Evolutionary conservation across 1,140 invertebrate genomes (phyloP).

Genomic region (Leptestheria dahalacensis): DNA sequence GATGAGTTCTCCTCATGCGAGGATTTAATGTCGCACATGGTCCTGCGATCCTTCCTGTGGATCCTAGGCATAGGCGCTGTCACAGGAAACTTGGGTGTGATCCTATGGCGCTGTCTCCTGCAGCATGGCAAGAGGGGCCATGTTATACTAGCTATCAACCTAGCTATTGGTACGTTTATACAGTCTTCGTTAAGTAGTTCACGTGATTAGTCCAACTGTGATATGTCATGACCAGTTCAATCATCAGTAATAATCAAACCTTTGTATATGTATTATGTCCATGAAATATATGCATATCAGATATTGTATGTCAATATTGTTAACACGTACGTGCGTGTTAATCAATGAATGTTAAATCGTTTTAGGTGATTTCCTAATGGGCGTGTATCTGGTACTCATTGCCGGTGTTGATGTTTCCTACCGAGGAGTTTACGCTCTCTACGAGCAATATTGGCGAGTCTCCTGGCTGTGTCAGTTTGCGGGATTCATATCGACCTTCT

Average conservation of each 20-base stretch:
- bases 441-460: conserved; percentile 35
- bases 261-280: too few relatives aligned
- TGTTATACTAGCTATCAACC: conserved; percentile 44
- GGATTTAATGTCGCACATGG: conserved; percentile 39
- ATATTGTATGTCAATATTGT: too few relatives aligned
- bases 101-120: conserved; percentile 35
- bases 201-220: too few relatives aligned
- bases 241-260: too few relatives aligned
- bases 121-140: conserved; percentile 33
- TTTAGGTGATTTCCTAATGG: conserved; percentile 37
- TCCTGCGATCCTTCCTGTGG: conserved; percentile 43
- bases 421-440: conserved; percentile 36
- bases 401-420: conserved; percentile 35
- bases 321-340: background rate
- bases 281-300: too few relatives aligned
- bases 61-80: conserved; percentile 44
- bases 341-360: background rate
- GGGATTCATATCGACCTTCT: conserved; percentile 49
- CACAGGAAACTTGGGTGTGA: conserved; percentile 43
- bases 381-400: conserved; percentile 38
- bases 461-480: conserved; percentile 36
- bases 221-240: too few relatives aligned
- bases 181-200: too few relatives aligned
- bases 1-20: conserved; percentile 42
- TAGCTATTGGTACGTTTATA: conserved; percentile 36